Evolutionary conservation across 2,113 vertebrate species (phyloP).

Genomic region (Equus quagga): DNA sequence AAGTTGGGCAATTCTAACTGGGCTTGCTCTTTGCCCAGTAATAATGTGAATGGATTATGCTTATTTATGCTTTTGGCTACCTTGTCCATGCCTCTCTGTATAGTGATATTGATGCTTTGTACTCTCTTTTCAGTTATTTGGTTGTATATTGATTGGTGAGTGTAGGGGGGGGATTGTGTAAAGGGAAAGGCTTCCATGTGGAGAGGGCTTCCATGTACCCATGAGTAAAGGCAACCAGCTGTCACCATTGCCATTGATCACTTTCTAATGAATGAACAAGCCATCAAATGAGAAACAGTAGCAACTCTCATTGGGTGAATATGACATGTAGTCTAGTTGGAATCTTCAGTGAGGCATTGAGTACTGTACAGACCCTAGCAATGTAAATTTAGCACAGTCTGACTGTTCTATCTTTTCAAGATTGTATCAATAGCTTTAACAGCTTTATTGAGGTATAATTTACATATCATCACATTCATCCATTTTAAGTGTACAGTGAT

Average conservation of each 20-base stretch:
- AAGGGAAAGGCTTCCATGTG: neutral
- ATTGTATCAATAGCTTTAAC: neutral
- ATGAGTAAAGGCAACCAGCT: neutral
- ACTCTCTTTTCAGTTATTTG: neutral
- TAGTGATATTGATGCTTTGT: neutral
- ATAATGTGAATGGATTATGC: neutral
- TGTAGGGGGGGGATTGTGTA: neutral
- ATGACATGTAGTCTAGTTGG: too few species aligned
- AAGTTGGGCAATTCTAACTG: neutral
- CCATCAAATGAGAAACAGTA: neutral
- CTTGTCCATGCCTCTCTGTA: neutral
- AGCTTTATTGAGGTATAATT: neutral
- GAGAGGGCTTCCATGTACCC: neutral
- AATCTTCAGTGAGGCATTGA: neutral
- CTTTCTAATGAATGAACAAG: neutral
- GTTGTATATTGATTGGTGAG: neutral
- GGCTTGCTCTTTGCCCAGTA: neutral
- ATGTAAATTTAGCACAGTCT: neutral
- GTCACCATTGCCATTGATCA: neutral
- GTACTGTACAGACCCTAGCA: neutral
- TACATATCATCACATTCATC: neutral
- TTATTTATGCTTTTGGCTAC: neutral
- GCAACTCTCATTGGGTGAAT: neutral
- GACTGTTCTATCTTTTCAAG: neutral
- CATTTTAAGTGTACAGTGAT: neutral